Evolutionary conservation across 2,888 invertebrate genomes (phyloP).

Genomic region (Ligdia adustata): DNA sequence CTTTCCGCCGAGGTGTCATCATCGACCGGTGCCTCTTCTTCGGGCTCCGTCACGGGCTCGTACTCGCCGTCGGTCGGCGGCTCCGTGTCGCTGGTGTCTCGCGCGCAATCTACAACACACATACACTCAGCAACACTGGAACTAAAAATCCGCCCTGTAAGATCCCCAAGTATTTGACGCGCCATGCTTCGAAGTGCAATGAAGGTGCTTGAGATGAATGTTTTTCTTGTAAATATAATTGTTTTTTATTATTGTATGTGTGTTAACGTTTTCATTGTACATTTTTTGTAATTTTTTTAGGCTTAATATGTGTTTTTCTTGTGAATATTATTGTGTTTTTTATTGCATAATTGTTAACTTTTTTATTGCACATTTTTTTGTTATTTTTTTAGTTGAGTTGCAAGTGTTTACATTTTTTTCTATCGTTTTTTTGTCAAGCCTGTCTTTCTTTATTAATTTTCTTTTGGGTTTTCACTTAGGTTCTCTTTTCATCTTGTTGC

Average conservation of each 20-base stretch:
- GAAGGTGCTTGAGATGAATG: neutral
- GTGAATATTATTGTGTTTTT: neutral
- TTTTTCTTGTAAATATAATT: neutral
- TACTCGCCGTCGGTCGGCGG: conserved; percentile 54
- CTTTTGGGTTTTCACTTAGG: neutral
- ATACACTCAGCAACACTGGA: conserved; percentile 34
- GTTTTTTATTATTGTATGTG: conserved; percentile 9
- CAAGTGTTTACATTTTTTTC: conserved; percentile 1
- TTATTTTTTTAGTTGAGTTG: conserved; percentile 16
- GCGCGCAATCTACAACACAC: conserved; percentile 79
- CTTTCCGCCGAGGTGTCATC: conserved; percentile 79
- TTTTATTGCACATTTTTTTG: conserved; percentile 28
- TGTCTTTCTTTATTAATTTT: neutral
- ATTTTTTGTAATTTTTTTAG: conserved; percentile 30
- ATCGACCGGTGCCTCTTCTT: conserved; percentile 61
- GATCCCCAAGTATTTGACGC: neutral
- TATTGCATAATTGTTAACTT: neutral
- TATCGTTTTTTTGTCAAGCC: neutral
- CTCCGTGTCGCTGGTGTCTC: conserved; percentile 81
- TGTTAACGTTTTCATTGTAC: conserved; percentile 20
- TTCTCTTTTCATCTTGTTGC: neutral
- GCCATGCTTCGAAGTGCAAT: conserved; percentile 3
- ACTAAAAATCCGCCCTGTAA: neutral
- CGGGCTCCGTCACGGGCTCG: conserved; percentile 81
- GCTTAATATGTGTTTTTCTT: conserved; percentile 27